Base-by-base conservation (phyloP, 2,888 invertebrate species). In the Torymus auratus region DNA sequence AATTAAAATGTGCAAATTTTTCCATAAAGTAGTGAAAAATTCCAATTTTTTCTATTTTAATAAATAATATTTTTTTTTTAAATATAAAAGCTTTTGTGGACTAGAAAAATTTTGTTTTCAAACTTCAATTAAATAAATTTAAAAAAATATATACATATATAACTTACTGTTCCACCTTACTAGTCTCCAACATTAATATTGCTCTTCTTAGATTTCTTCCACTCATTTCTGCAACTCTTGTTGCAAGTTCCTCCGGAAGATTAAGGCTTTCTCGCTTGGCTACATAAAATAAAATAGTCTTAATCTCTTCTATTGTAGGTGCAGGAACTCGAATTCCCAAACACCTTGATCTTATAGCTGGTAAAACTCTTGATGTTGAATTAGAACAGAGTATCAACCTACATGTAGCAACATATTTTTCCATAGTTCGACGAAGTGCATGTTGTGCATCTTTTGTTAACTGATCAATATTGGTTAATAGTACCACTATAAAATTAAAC, bases 371-470 rank as follows among this genome's bases (percentile, higher is more conserved):
- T 4, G 98, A 98, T 53, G 97, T 97, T 0, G 98, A 98, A 88
- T 98, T 98, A 0, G 98, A 97, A 86, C 97, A 97, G 0, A 99
- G 93, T 86, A 99, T 97, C 4, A 99, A 92, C 15, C 99, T 94
- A 90, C 99, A 99, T 2, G 98, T 98, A 15, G 96, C 93, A 77
- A 98, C 96, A 91, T 99, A 99, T 90, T 99, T 99, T 91, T 99
- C 99, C 99, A 99, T 99, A 0, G 99, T 99, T 65, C 99, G 94
- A 85, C 99, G 94, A 70, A 99, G 92, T 0, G 99, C 99, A 91
- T 99, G 99, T 89, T 99, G 99, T 0, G 99, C 99, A 92, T 99
- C 99, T 91, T 97, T 98, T 0, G 98, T 96, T 60, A 99, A 92
- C 82, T 96, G 95, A 89, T 99, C 99, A 0, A 98, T 99, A 91